phyloP scores from a whole-genome alignment of 2,888 invertebrate species.

The Rhagonycha lutea region DNA sequence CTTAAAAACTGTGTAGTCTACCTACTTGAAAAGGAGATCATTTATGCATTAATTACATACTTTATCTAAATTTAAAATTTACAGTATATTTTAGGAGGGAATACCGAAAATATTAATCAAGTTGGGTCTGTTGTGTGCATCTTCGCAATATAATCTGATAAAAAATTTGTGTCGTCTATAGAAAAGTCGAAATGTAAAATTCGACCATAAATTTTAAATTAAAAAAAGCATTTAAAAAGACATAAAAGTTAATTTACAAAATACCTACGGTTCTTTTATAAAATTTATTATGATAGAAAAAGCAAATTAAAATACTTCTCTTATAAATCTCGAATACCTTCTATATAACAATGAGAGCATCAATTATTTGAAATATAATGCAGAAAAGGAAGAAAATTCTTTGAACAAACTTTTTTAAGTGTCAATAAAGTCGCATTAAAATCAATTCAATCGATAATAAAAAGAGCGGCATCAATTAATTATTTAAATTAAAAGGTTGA shows the following conservation, averaged over 20 bases:
- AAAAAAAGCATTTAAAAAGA: background rate
- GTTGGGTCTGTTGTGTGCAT: background rate
- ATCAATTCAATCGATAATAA: background rate
- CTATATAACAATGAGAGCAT: slow-evolving; percentile 14
- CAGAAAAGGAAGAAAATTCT: background rate
- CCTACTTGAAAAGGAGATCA: background rate
- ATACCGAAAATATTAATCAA: background rate
- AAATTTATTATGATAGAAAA: background rate
- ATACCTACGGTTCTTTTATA: background rate
- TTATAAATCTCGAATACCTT: background rate
- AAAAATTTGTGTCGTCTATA: background rate
- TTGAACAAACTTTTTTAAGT: background rate
- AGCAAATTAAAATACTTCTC: background rate
- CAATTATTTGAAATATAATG: slow-evolving; percentile 11
- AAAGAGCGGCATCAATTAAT: background rate
- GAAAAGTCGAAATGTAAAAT: background rate
- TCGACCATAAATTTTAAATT: background rate
- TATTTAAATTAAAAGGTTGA: background rate
- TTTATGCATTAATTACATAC: background rate
- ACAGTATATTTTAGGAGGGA: background rate
- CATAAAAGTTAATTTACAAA: background rate
- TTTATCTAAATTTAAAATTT: background rate
- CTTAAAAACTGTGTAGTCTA: background rate
- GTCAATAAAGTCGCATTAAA: background rate
- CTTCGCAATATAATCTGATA: background rate